Base-by-base conservation (phyloP, 2,888 invertebrate species). In the Acrocyrtus sp. region DNA sequence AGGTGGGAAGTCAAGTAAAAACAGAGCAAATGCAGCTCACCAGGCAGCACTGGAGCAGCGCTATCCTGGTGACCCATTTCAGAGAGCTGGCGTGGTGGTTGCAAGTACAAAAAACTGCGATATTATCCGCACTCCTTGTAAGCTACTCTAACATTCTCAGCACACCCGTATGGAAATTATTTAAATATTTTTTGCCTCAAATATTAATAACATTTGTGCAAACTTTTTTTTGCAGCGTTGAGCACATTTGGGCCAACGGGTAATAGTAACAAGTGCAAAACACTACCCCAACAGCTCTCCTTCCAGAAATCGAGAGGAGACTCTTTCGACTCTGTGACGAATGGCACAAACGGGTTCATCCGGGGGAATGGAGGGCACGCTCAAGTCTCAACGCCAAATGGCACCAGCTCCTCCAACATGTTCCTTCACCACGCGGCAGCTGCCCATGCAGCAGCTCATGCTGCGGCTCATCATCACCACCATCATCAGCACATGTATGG, bases 81-180 rank as follows among this genome's bases (percentile, higher is more conserved):
- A 80, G 62, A 63, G 80, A 39, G 75, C 77, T 27, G 77, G 76
- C n/a, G 78, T 78, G 2, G 79, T 80, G 19, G 79, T 80, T 2
- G 65, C 79, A 41, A 80, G 79, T 75, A 78, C 77, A 75, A 80
- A 80, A 69, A 79, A 80, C 68, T 80, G 80, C 75, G 80, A 80
- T 66, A 80, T 80, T 58, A 80, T 80, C 70, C 77, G 80, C 29
- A 80, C 80, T 27, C 80, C 80, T 29, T 80, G 80, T 80, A 75
- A 79, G 77, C 62, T 22, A 26, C 34, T 15, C 3, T n/a, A 21
- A 34, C 54, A 54, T 39, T 54, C 27, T 10, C 39, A 4, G 22
- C 22, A 41, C 12, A 22, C n/a, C 15, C 10, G n/a, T 29, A 24
- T 47, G 12, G 21, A 6, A 47, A 22, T 5, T 21, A 34, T 22